Conservation (phyloP, 2,888 invertebrate species). For the Rutpela maculata region DNA sequence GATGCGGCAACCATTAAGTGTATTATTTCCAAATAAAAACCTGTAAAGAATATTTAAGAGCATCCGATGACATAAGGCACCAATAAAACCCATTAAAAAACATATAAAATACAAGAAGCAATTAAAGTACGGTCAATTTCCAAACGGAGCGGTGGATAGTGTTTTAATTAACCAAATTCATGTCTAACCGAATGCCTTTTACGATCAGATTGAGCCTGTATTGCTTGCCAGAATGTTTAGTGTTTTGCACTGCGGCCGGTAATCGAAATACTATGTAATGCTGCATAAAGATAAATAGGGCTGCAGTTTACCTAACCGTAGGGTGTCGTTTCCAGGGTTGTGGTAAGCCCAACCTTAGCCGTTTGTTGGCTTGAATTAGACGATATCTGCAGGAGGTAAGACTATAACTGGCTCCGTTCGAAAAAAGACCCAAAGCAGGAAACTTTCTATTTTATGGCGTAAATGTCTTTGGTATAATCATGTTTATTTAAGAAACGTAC, state of each 20-base stretch:
- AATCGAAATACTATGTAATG: constrained; percentile 73
- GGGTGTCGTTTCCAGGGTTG: constrained; percentile 53
- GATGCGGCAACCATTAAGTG: no score
- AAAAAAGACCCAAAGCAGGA: not conserved
- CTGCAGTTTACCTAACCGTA: constrained; percentile 68
- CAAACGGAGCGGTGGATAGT: constrained; percentile 44
- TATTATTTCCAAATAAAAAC: no score
- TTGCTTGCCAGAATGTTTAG: constrained; percentile 61
- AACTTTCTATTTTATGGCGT: no score
- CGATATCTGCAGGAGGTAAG: not conserved
- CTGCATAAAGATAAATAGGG: constrained; percentile 72
- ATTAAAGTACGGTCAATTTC: constrained; percentile 11
- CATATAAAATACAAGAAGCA: constrained; percentile 1
- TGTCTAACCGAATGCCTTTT: constrained; percentile 52
- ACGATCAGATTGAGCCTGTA: constrained; percentile 45
- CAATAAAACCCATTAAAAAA: not conserved
- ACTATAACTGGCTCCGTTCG: not conserved
- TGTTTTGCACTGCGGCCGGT: constrained; percentile 69
- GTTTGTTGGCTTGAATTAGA: not conserved
- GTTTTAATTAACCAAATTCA: constrained; percentile 60
- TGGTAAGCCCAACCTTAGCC: not conserved
- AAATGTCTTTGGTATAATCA: no score
- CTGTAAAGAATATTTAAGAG: not conserved
- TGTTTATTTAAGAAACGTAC: no score
- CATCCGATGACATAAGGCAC: not conserved